phyloP scores from a whole-genome alignment of 2,888 invertebrate genomes.

The Eretmocerus hayati region DNA sequence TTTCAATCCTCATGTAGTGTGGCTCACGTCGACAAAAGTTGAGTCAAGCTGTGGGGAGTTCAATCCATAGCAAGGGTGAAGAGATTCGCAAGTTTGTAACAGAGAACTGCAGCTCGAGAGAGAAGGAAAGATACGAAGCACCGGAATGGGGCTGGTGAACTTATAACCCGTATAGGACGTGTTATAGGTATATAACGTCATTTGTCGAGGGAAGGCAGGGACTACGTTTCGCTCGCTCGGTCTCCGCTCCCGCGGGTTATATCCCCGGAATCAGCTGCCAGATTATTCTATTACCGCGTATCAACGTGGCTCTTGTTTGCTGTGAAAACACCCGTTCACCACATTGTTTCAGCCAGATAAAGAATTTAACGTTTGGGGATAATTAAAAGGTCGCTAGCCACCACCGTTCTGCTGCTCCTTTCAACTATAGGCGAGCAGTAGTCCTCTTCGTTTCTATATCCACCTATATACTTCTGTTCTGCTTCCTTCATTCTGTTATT shows the following conservation, averaged over 20 bases:
- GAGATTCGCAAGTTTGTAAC: too few species aligned
- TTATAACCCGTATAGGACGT: too few species aligned
- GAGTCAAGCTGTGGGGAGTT: too few species aligned
- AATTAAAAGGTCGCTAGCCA: slow-evolving; percentile 49
- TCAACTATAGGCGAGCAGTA: too few species aligned
- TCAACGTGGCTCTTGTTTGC: slow-evolving; percentile 63
- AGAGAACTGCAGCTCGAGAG: too few species aligned
- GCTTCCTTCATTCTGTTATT: slow-evolving; percentile 2
- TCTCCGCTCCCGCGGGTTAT: slow-evolving; percentile 40
- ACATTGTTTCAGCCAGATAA: slow-evolving; percentile 60
- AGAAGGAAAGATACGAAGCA: too few species aligned
- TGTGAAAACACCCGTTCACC: slow-evolving; percentile 55
- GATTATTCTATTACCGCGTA: slow-evolving; percentile 66
- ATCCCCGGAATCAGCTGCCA: slow-evolving; percentile 51
- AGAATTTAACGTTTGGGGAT: slow-evolving; percentile 59
- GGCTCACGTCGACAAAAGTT: too few species aligned
- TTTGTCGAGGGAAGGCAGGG: background rate
- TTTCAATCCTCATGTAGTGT: too few species aligned
- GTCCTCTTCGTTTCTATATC: too few species aligned
- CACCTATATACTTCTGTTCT: background rate
- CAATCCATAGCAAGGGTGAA: too few species aligned
- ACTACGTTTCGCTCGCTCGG: background rate
- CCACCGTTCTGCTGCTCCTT: background rate
- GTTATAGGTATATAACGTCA: too few species aligned
- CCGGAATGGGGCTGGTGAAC: too few species aligned